A percentile compares a stretch with the other conserved stretches of the same genome.
Evolutionary conservation across 2,888 invertebrate species (phyloP).

Genomic region (Kryphioiulus occultus): DNA sequence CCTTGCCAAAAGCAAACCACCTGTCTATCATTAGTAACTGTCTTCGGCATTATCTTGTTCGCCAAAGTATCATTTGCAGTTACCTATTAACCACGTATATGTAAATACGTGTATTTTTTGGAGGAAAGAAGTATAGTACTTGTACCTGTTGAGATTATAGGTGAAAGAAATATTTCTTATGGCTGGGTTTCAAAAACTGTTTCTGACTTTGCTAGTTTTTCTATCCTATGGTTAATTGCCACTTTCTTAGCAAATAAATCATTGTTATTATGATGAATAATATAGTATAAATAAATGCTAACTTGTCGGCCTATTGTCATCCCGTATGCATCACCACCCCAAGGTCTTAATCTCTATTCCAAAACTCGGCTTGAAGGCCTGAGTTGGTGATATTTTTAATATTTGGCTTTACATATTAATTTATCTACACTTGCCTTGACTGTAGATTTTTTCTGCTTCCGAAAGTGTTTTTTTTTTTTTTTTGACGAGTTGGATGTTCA

Average conservation of each 20-base stretch:
- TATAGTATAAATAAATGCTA: background rate
- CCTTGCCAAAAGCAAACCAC: background rate
- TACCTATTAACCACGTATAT: background rate
- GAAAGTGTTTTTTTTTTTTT: background rate
- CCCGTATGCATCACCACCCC: background rate
- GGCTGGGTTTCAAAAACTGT: background rate
- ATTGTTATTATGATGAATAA: background rate
- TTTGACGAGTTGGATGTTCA: background rate
- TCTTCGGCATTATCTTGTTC: background rate
- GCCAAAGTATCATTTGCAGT: background rate
- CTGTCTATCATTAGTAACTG: conserved; percentile 2
- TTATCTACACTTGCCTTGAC: background rate
- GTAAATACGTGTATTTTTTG: background rate
- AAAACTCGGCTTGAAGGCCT: background rate
- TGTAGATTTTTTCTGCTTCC: background rate
- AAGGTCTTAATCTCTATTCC: background rate
- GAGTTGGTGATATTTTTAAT: background rate
- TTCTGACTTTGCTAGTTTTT: conserved; percentile 64
- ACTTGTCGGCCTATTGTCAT: background rate
- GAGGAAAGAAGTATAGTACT: background rate
- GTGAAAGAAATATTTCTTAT: background rate
- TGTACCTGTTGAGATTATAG: background rate
- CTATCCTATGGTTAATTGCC: conserved; percentile 89
- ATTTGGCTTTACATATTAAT: background rate
- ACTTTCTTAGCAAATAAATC: background rate